Evolutionary conservation across 1,140 invertebrate genomes (phyloP), one percentile per base, ranked within the genome.

Genomic region (Zaprionus camerounensis): DNA sequence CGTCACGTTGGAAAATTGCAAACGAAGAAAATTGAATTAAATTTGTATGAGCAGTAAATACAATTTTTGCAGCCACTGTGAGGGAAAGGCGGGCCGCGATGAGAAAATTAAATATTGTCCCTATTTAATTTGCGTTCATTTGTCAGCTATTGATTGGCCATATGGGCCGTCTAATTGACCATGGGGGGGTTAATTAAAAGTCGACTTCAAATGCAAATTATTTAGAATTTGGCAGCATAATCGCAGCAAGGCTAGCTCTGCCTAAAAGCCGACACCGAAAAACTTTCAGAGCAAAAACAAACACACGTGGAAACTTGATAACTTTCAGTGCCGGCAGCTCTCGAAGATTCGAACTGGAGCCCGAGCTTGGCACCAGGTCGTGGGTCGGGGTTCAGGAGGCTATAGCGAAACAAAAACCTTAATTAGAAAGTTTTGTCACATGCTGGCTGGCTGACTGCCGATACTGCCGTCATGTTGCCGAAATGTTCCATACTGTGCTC

Each of bases 391-490:
- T 44, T 57, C 22, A 34, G 26, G 58, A 5, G 31, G 28, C 31
- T 64, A 65, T 64, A 56, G 62, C 62, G 26, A 26, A 26, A 76
- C 73, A 76, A 76, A 75, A 76, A 76, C 73, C 85, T 88, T 88
- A 88, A 88, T 88, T 88, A 88, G 81, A 88, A 88, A 88, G 84
- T 88, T 88, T 88, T 90, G 84, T 90, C 84, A 88, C 84, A 88
- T 90, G 78, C 78, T 70, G 78, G 62, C 62, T 63, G 75, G 36
- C 26, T 46, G 41, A 53, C 36, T 65, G 69, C 68, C 68, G 34
- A 46, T 31, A 58, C 31, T 73, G 64, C 57, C 63, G 41, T 61
- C 56, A 70, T 69, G 66, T 74, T 69, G 49, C 49, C 72, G 55
- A 70, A 70, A 63, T 57, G 20, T 7, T 34, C 13, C 41, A 28